These are phyloP conservation scores for Sorex araneus DNA, from an alignment of 2,113 vertebrate species.

Conservation along the genomic window DNA sequence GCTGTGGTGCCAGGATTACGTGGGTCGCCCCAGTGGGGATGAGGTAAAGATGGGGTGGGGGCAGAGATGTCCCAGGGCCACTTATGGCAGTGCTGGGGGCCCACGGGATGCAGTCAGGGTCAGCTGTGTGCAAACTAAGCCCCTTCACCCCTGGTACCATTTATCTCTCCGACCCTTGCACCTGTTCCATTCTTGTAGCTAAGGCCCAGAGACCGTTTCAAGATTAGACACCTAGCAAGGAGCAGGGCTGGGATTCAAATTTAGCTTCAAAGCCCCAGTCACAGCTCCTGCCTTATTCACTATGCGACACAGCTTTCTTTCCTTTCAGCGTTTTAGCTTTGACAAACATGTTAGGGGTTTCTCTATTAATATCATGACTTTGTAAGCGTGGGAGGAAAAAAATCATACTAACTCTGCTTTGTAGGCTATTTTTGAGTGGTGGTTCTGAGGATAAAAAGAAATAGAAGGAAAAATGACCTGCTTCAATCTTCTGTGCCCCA, in stretches of 20 bases:
- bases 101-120: no score
- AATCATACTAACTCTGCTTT: not conserved
- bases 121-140: no score
- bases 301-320: no score
- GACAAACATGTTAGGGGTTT: not conserved
- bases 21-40: no score
- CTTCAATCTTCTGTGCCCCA: not conserved
- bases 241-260: no score
- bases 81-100: no score
- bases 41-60: no score
- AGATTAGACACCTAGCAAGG: not conserved
- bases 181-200: not conserved
- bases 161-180: no score
- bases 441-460: conserved; percentile 10
- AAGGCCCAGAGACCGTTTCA: conserved; percentile 3
- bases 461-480: not conserved
- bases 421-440: conserved; percentile 4
- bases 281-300: not conserved
- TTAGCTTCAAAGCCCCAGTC: not conserved
- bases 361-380: not conserved
- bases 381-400: conserved; percentile 9
- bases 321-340: not conserved
- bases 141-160: no score
- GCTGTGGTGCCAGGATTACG: no score
- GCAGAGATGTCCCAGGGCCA: no score